Base-by-base conservation (phyloP, 1,140 invertebrate genomes). In the Steinernema khuongi region DNA sequence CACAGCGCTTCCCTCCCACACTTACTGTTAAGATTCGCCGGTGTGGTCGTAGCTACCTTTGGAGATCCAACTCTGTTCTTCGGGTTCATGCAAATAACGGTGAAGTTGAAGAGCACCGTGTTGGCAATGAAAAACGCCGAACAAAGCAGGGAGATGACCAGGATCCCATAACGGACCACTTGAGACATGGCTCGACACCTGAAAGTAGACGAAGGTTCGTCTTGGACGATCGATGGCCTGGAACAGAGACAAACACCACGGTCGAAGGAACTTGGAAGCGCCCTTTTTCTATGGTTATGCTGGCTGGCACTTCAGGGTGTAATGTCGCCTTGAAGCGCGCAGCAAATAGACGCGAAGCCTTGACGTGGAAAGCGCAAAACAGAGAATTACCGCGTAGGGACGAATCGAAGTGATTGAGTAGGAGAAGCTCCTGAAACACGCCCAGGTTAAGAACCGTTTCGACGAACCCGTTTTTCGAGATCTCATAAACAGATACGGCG, bases 61-160 rank as follows among this genome's bases (percentile, higher is more conserved):
- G n/a, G n/a, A n/a, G n/a, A n/a, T n/a, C n/a, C n/a, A n/a, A n/a
- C 11, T 22, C 19, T 11, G 26, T 60, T 60, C 22, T 60, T 60
- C 11, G 50, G 50, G 26, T 60, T 60, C 50, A 60, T 60, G 50
- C 50, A 60, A 60, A 60, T 60, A 7, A 60, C 50, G 14, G 50
- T 60, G 50, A 60, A 60, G 26, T 60, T 60, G 50, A 60, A 60
- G 7, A 60, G 19, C 4, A 60, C 50, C 50, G 50, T 60, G 19
- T 60, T 60, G 7, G 50, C 50, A 26, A 60, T 60, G 22, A 60
- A 60, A 26, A 60, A 60, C 22, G 50, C 50, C 50, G 19, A n/a
- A 22, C 50, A 60, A 17, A 60, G 4, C 4, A 60, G 50, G 14
- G 50, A 60, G 26, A 60, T 22, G 50, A 60, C 19, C 4, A 60